phyloP scores from a whole-genome alignment of 2,797 vertebrate genomes.

The Pitangus sulphuratus region DNA sequence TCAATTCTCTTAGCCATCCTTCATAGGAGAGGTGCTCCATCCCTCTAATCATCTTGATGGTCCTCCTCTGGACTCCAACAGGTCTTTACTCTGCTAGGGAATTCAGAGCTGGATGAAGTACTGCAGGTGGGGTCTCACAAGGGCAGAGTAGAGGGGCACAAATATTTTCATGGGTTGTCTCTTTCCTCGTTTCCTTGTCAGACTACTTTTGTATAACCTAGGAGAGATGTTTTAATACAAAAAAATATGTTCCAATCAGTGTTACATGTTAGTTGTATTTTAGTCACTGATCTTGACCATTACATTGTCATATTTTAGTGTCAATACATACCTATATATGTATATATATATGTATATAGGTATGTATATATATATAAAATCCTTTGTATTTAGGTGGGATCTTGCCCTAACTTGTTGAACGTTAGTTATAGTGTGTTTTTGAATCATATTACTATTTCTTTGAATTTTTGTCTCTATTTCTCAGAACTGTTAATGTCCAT shows the following conservation, averaged over 20 bases:
- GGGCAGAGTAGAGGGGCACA: neutral
- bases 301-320: neutral
- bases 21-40: fast-evolving
- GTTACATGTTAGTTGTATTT: neutral
- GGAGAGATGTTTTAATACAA: neutral
- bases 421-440: neutral
- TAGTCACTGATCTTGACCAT: neutral
- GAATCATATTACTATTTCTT: neutral
- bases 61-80: neutral
- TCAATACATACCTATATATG: neutral
- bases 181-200: neutral
- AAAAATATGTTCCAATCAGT: neutral
- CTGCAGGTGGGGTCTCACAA: neutral
- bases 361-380: neutral
- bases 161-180: neutral
- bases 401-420: neutral
- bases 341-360: neutral
- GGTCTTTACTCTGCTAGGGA: neutral
- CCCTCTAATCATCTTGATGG: neutral
- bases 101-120: neutral
- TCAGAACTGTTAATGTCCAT: neutral
- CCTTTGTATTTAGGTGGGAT: neutral
- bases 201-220: neutral
- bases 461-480: neutral
- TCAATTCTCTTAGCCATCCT: neutral